Percentiles rank a stretch among this genome's conserved stretches.
phyloP scores from a whole-genome alignment of 2,797 vertebrate genomes.

The Scarus forsteni region DNA sequence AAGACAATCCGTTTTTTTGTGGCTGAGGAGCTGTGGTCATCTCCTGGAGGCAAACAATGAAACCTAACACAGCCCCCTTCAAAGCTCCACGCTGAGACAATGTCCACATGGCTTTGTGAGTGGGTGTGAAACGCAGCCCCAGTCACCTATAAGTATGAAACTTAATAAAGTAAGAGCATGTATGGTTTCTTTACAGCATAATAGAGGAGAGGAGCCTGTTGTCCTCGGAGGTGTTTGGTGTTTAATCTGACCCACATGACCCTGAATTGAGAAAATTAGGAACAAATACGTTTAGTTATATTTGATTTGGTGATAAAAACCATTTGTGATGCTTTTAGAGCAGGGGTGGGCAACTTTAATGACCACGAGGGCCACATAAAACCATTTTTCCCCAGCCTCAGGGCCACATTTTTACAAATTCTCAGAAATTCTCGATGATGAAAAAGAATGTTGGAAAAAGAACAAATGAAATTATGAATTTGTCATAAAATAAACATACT shows the following conservation, averaged over 20 bases:
- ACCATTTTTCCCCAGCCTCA: too few relatives aligned
- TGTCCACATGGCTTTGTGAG: slow-evolving; percentile 63
- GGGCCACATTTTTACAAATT: too few relatives aligned
- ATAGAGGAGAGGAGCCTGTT: slow-evolving; percentile 34
- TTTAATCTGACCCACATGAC: slow-evolving; percentile 37
- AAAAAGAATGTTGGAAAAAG: too few relatives aligned
- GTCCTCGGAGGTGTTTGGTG: slow-evolving; percentile 30
- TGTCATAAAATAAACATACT: too few relatives aligned
- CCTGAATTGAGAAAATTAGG: slow-evolving; percentile 23
- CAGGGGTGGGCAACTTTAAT: too few relatives aligned
- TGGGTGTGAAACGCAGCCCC: slow-evolving; percentile 44
- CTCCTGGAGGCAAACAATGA: slow-evolving; percentile 75
- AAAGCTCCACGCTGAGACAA: slow-evolving; percentile 68
- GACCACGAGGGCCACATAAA: too few relatives aligned
- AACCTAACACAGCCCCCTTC: slow-evolving; percentile 73
- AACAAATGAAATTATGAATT: too few relatives aligned
- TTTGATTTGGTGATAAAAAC: background rate
- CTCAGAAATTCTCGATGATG: too few relatives aligned
- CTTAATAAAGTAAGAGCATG: slow-evolving; percentile 67
- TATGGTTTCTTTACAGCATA: slow-evolving; percentile 45
- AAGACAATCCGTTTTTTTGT: slow-evolving; percentile 77
- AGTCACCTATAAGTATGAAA: slow-evolving; percentile 58
- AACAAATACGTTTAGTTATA: slow-evolving; percentile 6
- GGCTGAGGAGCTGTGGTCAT: slow-evolving; percentile 49
- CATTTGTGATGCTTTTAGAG: too few relatives aligned